A percentile compares a stretch with the other conserved stretches of the same genome.
phyloP scores from a whole-genome alignment of 2,888 invertebrate genomes.

The Balanococcus diminutus region DNA sequence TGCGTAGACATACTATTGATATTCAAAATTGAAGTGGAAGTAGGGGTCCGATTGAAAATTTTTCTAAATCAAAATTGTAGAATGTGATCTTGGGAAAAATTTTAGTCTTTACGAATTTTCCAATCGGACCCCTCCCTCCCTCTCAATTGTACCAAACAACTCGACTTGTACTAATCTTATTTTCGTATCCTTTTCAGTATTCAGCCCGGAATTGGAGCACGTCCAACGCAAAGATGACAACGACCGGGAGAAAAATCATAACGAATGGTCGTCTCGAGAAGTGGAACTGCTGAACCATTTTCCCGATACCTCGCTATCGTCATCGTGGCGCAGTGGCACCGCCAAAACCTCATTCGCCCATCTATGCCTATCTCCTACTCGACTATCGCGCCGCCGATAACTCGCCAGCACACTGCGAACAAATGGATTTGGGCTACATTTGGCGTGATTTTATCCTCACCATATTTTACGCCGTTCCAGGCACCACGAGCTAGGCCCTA shows the following conservation, averaged over 20 bases:
- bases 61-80: too few relatives aligned
- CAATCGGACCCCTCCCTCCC: too few relatives aligned
- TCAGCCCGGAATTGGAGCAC: constrained; percentile 45
- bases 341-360: constrained; percentile 87
- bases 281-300: constrained; percentile 42
- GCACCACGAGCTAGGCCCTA: constrained; percentile 87
- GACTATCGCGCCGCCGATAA: constrained; percentile 84
- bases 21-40: too few relatives aligned
- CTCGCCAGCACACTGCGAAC: constrained; percentile 69
- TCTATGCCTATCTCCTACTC: constrained; percentile 83
- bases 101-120: too few relatives aligned
- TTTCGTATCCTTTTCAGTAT: neutral
- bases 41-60: too few relatives aligned
- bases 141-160: neutral
- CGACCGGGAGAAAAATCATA: constrained; percentile 48
- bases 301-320: neutral
- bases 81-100: too few relatives aligned
- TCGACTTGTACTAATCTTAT: too few relatives aligned
- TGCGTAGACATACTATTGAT: too few relatives aligned
- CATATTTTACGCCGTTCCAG: constrained; percentile 96
- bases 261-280: constrained; percentile 52
- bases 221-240: constrained; percentile 39
- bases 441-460: constrained; percentile 83
- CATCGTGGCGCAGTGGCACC: constrained; percentile 28
- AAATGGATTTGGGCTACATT: constrained; percentile 64